Conservation (phyloP, 2,797 vertebrate species). For the Vipera latastei region DNA sequence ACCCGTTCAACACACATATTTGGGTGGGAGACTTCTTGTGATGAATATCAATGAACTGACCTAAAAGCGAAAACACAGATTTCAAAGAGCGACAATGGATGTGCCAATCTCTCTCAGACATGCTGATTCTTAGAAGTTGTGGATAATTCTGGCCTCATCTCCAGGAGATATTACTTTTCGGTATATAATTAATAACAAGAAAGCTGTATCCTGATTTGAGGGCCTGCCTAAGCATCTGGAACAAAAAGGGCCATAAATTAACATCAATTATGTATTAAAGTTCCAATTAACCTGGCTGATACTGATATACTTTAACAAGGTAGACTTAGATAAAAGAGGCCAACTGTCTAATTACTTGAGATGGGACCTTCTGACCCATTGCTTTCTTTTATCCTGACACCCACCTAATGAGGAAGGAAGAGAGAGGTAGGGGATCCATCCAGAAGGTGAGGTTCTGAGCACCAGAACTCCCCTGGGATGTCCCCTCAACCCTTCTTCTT, state of each 20-base stretch:
- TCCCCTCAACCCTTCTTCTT: constrained; percentile 52
- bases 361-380: constrained; percentile 78
- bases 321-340: constrained; percentile 80
- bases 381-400: constrained; percentile 75
- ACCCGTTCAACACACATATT: neutral
- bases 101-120: constrained; percentile 56
- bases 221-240: constrained; percentile 72
- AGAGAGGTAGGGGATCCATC: constrained; percentile 63
- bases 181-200: constrained; percentile 82
- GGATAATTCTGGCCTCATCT: constrained; percentile 61
- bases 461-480: constrained; percentile 54
- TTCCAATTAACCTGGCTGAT: constrained; percentile 84
- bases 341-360: constrained; percentile 83
- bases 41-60: neutral
- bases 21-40: neutral
- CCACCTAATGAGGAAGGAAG: constrained; percentile 75
- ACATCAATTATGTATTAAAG: constrained; percentile 85
- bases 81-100: constrained; percentile 34
- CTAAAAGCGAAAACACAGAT: constrained; percentile 35
- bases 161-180: constrained; percentile 74
- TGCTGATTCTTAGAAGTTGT: constrained; percentile 60
- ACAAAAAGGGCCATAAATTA: constrained; percentile 83
- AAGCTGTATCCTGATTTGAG: constrained; percentile 78
- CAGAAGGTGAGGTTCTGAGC: constrained; percentile 53
- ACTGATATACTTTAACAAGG: constrained; percentile 83